Evolutionary conservation across 2,888 invertebrate species (phyloP).

Genomic region (Myopa testacea): DNA sequence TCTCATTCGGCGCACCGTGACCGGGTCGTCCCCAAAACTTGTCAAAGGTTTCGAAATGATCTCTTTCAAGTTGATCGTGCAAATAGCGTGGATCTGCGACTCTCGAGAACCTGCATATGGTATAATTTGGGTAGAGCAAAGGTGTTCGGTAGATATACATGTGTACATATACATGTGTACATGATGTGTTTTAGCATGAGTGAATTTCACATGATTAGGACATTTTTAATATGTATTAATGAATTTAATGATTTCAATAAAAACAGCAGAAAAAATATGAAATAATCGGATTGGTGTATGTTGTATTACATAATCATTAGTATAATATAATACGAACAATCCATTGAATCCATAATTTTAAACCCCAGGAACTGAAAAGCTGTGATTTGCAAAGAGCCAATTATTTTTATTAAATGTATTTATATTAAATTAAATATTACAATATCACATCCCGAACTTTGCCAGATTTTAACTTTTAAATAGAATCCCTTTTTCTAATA

Average conservation of each 20-base stretch:
- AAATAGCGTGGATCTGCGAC: slow-evolving; percentile 68
- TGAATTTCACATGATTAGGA: slow-evolving; percentile 18
- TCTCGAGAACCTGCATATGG: slow-evolving; percentile 38
- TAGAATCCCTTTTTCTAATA: neutral
- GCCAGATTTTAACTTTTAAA: too few species aligned
- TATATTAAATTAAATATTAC: slow-evolving; percentile 51
- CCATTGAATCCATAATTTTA: too few species aligned
- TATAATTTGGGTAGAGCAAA: slow-evolving; percentile 21
- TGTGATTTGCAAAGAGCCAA: too few species aligned
- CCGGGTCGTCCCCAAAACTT: slow-evolving; percentile 86
- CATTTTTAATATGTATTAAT: too few species aligned
- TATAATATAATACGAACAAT: too few species aligned
- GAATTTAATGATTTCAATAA: too few species aligned
- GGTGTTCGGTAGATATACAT: slow-evolving; percentile 14
- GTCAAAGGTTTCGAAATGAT: slow-evolving; percentile 83
- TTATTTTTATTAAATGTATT: neutral
- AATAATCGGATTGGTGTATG: too few species aligned
- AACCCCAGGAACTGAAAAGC: too few species aligned
- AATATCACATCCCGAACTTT: too few species aligned
- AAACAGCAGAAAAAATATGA: too few species aligned
- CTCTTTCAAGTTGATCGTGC: slow-evolving; percentile 72
- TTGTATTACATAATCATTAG: too few species aligned
- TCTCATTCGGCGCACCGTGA: slow-evolving; percentile 67
- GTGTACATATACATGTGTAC: neutral
- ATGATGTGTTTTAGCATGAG: slow-evolving; percentile 39